Evolutionary conservation across 2,113 vertebrate species (phyloP).

Genomic region (Kobus ellipsiprymnus): DNA sequence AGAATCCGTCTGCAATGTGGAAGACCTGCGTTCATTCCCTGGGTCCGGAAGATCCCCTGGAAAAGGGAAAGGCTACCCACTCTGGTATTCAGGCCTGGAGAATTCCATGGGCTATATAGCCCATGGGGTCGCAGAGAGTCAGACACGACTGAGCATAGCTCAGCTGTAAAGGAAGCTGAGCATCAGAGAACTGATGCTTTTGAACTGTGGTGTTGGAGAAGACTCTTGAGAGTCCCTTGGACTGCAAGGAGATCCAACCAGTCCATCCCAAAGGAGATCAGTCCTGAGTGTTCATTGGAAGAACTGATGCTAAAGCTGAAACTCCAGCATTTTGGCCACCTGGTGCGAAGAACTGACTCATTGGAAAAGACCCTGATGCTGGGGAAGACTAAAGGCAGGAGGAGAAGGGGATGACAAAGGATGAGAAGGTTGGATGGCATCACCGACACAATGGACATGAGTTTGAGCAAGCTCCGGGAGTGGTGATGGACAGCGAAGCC

Average conservation of each 20-base stretch:
- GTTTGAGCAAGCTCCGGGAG: not conserved
- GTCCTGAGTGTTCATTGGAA: not conserved
- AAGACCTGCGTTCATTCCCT: not conserved
- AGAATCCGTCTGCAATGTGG: not conserved
- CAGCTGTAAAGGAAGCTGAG: not conserved
- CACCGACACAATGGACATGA: not conserved
- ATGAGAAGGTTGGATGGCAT: not conserved
- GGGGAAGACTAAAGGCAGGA: not conserved
- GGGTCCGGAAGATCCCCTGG: not conserved
- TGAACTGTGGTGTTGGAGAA: not conserved
- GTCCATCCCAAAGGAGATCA: not conserved
- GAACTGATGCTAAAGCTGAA: not conserved
- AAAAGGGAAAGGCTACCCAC: not conserved
- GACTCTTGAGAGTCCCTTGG: not conserved
- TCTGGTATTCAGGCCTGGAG: not conserved
- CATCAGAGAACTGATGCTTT: not conserved
- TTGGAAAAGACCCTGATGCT: not conserved
- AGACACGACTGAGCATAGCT: not conserved
- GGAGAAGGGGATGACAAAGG: not conserved
- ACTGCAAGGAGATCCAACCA: not conserved
- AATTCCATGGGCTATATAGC: not conserved
- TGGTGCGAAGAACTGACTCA: not conserved
- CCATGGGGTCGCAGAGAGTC: not conserved
- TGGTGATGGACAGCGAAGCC: not conserved
- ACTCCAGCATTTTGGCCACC: not conserved